phyloP scores from a whole-genome alignment of 2,888 invertebrate species.

The Aporophyla lueneburgensis region DNA sequence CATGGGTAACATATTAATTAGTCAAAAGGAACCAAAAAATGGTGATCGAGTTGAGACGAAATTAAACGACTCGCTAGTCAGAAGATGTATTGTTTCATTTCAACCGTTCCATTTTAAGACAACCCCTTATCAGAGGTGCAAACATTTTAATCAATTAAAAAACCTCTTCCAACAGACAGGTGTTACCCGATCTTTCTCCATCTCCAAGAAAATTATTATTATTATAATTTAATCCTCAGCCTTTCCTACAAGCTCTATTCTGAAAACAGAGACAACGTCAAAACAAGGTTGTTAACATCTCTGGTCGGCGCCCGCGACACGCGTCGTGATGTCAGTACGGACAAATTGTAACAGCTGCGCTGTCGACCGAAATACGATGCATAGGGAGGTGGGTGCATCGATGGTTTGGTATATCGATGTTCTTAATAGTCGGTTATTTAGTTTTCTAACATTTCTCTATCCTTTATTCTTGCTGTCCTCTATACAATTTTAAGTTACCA shows the following conservation, averaged over 20 bases:
- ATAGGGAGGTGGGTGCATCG: conserved; percentile 65
- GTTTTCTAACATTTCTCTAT: too few species aligned
- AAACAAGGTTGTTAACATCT: conserved; percentile 89
- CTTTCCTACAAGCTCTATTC: conserved; percentile 69
- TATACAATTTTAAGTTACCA: too few species aligned
- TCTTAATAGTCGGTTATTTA: not conserved
- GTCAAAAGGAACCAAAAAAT: too few species aligned
- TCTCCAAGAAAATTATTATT: conserved; percentile 46
- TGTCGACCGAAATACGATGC: conserved; percentile 83
- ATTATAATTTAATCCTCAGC: conserved; percentile 46
- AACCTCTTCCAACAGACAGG: not conserved
- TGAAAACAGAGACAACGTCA: conserved; percentile 85
- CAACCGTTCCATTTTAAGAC: too few species aligned
- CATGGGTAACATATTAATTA: too few species aligned
- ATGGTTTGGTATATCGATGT: conserved; percentile 21
- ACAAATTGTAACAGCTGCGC: conserved; percentile 87
- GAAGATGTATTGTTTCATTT: too few species aligned
- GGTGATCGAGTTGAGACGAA: too few species aligned
- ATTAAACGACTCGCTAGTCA: too few species aligned
- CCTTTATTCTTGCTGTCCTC: too few species aligned
- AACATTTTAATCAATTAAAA: conserved; percentile 25
- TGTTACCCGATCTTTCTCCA: conserved; percentile 11
- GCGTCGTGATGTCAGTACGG: conserved; percentile 77
- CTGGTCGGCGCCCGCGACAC: conserved; percentile 74
- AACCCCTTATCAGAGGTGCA: conserved; percentile 29